Percentiles rank a stretch among this genome's conserved stretches.
These are phyloP conservation scores for Rhagonycha fulva DNA, from an alignment of 2,888 invertebrate genomes.

Conservation along the genomic window DNA sequence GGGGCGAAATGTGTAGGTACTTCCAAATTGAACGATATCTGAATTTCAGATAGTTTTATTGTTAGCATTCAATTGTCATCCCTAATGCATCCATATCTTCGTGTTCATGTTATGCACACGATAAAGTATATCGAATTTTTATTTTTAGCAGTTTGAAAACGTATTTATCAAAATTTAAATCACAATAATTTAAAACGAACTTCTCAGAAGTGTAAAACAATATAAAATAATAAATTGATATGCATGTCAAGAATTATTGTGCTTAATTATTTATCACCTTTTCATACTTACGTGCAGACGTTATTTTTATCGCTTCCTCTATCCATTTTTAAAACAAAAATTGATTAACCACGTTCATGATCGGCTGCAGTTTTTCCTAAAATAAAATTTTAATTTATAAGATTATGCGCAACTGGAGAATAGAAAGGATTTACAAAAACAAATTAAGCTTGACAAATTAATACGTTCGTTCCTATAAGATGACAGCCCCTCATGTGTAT, in stretches of 20 bases:
- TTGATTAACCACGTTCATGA: background rate
- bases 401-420: background rate
- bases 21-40: constrained; percentile 6
- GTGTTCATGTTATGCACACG: background rate
- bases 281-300: background rate
- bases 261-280: background rate
- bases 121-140: background rate
- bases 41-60: constrained; percentile 7
- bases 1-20: background rate
- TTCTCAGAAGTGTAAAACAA: background rate
- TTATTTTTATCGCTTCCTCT: background rate
- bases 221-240: background rate
- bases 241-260: background rate
- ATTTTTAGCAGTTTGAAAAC: background rate
- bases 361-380: background rate
- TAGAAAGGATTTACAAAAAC: background rate
- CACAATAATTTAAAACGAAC: background rate
- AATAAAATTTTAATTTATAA: background rate
- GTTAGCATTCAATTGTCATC: background rate
- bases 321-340: background rate
- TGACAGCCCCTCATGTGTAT: background rate
- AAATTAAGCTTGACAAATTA: background rate
- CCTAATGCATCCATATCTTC: background rate
- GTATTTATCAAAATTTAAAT: background rate
- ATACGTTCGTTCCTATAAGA: background rate